phyloP scores from a whole-genome alignment of 2,888 invertebrate genomes.

The Agrenia bidenticulata region DNA sequence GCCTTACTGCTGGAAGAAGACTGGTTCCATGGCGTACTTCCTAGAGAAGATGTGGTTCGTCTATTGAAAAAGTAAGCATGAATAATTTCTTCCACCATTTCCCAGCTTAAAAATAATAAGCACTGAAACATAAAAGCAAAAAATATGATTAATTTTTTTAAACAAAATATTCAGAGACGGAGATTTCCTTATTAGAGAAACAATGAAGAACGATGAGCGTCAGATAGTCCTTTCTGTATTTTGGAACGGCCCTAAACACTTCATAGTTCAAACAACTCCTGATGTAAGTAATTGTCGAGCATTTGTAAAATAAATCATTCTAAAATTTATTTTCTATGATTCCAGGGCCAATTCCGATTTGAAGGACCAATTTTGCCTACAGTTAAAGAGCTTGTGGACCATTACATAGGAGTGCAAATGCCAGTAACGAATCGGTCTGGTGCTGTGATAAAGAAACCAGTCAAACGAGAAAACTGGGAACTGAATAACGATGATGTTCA shows the following conservation, averaged over 20 bases:
- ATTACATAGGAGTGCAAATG: slow-evolving; percentile 80
- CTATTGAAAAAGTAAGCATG: slow-evolving; percentile 64
- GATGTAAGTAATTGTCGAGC: slow-evolving; percentile 65
- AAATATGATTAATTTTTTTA: no score
- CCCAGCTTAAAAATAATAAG: background rate
- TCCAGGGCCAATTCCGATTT: slow-evolving; percentile 85
- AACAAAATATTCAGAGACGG: no score
- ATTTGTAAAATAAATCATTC: slow-evolving; percentile 6
- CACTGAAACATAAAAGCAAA: no score
- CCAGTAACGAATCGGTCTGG: slow-evolving; percentile 91
- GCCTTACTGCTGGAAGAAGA: slow-evolving; percentile 72
- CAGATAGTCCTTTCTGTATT: slow-evolving; percentile 92
- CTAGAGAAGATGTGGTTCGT: slow-evolving; percentile 91
- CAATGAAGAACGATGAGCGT: slow-evolving; percentile 84
- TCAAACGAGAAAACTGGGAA: slow-evolving; percentile 90
- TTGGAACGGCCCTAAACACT: slow-evolving; percentile 96
- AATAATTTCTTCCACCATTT: background rate
- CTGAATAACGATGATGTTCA: slow-evolving; percentile 93
- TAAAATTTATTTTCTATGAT: slow-evolving; percentile 28
- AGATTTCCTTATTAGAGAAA: slow-evolving; percentile 91
- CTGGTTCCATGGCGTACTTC: slow-evolving; percentile 94
- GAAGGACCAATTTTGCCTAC: slow-evolving; percentile 92
- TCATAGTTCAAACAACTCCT: slow-evolving; percentile 90
- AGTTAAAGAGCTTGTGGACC: slow-evolving; percentile 84
- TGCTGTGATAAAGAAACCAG: slow-evolving; percentile 80